Evolutionary conservation across 2,888 invertebrate genomes (phyloP).

Genomic region (Toxonevra muliebris): DNA sequence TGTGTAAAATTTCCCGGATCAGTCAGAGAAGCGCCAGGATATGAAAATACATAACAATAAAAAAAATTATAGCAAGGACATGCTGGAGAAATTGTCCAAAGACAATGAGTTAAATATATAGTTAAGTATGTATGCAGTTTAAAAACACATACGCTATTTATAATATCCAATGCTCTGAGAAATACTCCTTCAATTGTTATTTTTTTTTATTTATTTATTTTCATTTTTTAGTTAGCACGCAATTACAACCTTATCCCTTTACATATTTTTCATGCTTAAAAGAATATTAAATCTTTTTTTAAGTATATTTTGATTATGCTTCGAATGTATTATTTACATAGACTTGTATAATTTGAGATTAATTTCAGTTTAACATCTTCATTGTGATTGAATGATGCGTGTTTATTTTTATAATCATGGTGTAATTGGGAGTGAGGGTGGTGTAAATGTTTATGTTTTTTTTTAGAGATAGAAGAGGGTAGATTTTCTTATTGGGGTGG

Average conservation of each 20-base stretch:
- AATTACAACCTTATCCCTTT: too few relatives aligned
- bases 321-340: constrained; percentile 1
- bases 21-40: constrained; percentile 31
- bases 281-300: constrained; percentile 33
- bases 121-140: too few relatives aligned
- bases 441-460: neutral
- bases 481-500: constrained; percentile 6
- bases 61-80: too few relatives aligned
- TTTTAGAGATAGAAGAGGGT: constrained; percentile 6
- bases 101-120: too few relatives aligned
- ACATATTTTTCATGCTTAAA: neutral
- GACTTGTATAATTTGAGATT: constrained; percentile 46
- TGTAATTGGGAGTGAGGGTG: too few relatives aligned
- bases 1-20: constrained; percentile 61
- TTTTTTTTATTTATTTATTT: too few relatives aligned
- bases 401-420: constrained; percentile 15
- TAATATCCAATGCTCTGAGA: too few relatives aligned
- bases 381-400: constrained; percentile 44
- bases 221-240: too few relatives aligned
- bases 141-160: too few relatives aligned
- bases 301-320: constrained; percentile 22
- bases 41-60: too few relatives aligned
- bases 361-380: constrained; percentile 53
- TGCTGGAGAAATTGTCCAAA: too few relatives aligned
- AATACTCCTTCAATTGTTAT: too few relatives aligned